Evolutionary conservation across 2,797 vertebrate genomes (phyloP).

Genomic region (Sardinella longiceps): DNA sequence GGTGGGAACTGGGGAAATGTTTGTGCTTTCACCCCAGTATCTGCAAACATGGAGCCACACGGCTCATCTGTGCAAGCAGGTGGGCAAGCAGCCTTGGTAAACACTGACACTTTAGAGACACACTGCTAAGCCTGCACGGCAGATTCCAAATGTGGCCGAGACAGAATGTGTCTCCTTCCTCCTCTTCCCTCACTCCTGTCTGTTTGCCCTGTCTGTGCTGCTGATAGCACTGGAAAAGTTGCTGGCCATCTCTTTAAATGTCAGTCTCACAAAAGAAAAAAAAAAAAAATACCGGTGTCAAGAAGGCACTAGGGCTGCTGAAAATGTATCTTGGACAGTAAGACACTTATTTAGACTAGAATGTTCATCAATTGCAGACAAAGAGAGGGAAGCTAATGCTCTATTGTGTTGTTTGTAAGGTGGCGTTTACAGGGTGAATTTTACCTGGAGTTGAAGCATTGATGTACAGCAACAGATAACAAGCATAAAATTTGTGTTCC

Average conservation of each 20-base stretch:
- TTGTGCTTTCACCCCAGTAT: constrained; percentile 56
- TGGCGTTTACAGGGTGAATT: neutral
- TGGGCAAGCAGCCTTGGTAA: constrained; percentile 63
- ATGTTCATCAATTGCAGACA: neutral
- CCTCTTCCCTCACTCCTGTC: neutral
- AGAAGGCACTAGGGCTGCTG: neutral
- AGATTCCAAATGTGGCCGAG: constrained; percentile 54
- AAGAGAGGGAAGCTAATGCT: neutral
- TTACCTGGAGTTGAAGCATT: neutral
- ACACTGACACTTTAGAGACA: constrained; percentile 59
- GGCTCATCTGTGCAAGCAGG: constrained; percentile 58
- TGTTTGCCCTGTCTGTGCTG: neutral
- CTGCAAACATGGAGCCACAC: constrained; percentile 62
- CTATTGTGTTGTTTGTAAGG: neutral
- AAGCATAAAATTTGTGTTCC: neutral
- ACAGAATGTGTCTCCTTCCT: constrained; percentile 4
- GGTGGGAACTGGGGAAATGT: constrained; percentile 29
- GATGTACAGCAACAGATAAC: neutral
- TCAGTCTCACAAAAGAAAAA: neutral
- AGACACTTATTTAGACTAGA: neutral
- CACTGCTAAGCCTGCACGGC: constrained; percentile 53
- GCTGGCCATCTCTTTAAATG: neutral
- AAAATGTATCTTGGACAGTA: neutral
- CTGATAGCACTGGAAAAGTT: neutral
- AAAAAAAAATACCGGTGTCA: neutral